A percentile compares a stretch with the other conserved stretches of the same genome.
Conservation (phyloP, 2,797 vertebrate genomes). For the Girardinus metallicus region DNA sequence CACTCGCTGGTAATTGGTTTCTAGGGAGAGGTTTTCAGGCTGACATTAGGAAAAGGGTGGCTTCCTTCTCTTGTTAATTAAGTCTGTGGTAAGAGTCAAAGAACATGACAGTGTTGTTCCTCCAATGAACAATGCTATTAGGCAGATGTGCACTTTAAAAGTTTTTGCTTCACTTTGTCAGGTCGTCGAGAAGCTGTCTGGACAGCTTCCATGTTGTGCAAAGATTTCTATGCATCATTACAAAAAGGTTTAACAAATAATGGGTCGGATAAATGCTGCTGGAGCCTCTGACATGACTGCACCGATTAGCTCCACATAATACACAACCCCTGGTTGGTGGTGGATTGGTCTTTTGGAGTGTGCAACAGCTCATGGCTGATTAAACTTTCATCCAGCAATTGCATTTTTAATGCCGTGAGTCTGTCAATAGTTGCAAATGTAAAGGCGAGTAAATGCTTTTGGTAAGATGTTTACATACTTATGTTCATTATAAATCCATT, state of each 20-base stretch:
- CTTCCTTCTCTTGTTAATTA: conserved; percentile 69
- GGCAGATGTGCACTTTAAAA: conserved; percentile 42
- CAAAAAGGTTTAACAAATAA: conserved; percentile 51
- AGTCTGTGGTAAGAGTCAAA: conserved; percentile 67
- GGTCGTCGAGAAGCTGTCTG: conserved; percentile 47
- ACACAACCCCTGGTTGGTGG: conserved; percentile 15
- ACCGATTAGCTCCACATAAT: conserved; percentile 41
- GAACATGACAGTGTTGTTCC: conserved; percentile 55
- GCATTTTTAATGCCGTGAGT: conserved; percentile 58
- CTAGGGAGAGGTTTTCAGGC: conserved; percentile 73
- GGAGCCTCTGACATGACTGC: conserved; percentile 30
- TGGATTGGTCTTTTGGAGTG: conserved; percentile 33
- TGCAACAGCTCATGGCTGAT: conserved; percentile 51
- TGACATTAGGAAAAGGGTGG: conserved; percentile 77
- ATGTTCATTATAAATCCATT: conserved; percentile 44
- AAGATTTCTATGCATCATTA: conserved; percentile 46
- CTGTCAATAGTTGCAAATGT: conserved; percentile 19
- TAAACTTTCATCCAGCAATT: conserved; percentile 59
- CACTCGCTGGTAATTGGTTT: conserved; percentile 80
- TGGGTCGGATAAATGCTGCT: conserved; percentile 35
- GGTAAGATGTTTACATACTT: conserved; percentile 38
- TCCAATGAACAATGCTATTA: conserved; percentile 47
- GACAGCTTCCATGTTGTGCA: conserved; percentile 7
- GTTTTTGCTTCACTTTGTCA: conserved; percentile 56
- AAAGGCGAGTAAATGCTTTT: conserved; percentile 17